These are phyloP conservation scores for Cataglyphis livida DNA, from an alignment of 2,888 invertebrate species.

Conservation along the genomic window DNA sequence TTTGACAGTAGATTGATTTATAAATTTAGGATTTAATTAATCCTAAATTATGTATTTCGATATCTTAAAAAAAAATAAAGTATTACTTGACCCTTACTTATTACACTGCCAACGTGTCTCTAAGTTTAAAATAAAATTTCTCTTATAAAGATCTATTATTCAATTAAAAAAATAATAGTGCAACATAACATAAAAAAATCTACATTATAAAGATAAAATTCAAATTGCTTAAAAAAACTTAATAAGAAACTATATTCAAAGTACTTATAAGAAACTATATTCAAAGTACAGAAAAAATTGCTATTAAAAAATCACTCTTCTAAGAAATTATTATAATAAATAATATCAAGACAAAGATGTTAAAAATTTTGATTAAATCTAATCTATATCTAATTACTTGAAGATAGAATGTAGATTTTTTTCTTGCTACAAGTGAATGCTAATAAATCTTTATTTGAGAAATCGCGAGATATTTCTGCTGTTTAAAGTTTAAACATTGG, in stretches of 20 bases:
- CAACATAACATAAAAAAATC: background rate
- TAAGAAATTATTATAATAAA: background rate
- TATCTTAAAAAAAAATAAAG: background rate
- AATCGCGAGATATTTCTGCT: background rate
- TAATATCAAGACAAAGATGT: background rate
- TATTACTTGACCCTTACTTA: background rate
- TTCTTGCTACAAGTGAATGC: background rate
- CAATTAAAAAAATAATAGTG: background rate
- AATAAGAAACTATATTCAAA: background rate
- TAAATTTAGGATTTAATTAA: background rate
- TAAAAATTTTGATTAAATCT: slow-evolving; percentile 8
- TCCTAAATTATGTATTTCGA: background rate
- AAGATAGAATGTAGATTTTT: background rate
- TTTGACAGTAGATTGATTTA: background rate
- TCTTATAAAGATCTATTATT: background rate
- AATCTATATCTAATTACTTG: background rate
- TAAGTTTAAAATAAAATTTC: background rate
- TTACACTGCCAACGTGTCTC: background rate
- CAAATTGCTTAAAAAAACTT: background rate
- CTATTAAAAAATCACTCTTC: background rate
- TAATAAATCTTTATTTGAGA: background rate
- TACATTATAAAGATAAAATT: background rate
- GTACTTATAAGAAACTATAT: background rate
- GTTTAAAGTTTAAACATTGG: background rate
- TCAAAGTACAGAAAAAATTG: background rate